Evolutionary conservation across 1,140 invertebrate genomes (phyloP).

Genomic region (Drosophila orosa): DNA sequence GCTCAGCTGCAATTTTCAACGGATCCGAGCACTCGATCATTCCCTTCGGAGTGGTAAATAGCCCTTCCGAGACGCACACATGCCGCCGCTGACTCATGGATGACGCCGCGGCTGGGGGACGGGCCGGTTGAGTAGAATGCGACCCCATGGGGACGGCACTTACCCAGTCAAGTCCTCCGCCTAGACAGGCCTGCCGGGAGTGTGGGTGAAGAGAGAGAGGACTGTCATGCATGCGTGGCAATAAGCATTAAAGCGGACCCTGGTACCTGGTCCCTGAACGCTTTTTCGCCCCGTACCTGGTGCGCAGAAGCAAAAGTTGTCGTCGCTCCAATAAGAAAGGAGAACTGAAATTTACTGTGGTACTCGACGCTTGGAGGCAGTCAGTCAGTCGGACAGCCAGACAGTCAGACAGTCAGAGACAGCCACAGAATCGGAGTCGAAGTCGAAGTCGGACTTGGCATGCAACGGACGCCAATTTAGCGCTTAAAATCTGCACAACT

Average conservation of each 20-base stretch:
- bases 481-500: slow-evolving; percentile 44
- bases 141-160: slow-evolving; percentile 57
- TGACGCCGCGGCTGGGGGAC: neutral
- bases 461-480: slow-evolving; percentile 77
- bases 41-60: slow-evolving; percentile 38
- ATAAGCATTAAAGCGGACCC: slow-evolving; percentile 70
- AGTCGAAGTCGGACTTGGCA: slow-evolving; percentile 40
- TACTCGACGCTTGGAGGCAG: slow-evolving; percentile 44
- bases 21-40: slow-evolving; percentile 36
- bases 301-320: slow-evolving; percentile 51
- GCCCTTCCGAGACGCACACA: slow-evolving; percentile 16
- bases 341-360: slow-evolving; percentile 40
- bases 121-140: slow-evolving; percentile 24
- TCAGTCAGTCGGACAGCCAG: slow-evolving; percentile 45
- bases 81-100: slow-evolving; percentile 33
- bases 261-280: slow-evolving; percentile 16
- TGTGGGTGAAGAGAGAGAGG: slow-evolving; percentile 37
- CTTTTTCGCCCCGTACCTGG: slow-evolving; percentile 6
- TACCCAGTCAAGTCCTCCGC: slow-evolving; percentile 61
- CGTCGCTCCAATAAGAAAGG: slow-evolving; percentile 60
- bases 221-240: slow-evolving; percentile 78
- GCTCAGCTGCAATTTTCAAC: slow-evolving; percentile 42
- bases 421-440: slow-evolving; percentile 9
- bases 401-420: slow-evolving; percentile 43
- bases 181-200: slow-evolving; percentile 49